phyloP scores from a whole-genome alignment of 2,797 vertebrate genomes.

The Acipenser oxyrinchus region DNA sequence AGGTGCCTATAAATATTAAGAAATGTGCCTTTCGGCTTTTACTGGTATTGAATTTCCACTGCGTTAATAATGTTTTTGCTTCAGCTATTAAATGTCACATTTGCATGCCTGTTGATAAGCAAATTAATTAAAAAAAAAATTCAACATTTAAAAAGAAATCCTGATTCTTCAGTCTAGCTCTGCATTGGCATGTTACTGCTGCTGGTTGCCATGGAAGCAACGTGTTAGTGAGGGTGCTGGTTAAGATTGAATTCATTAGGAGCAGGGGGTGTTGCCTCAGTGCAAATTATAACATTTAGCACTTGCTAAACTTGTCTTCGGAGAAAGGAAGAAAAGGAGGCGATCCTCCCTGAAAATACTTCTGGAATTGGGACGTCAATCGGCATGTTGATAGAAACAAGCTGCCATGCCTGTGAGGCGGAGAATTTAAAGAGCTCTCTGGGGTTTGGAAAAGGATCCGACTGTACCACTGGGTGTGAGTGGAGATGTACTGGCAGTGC shows the following conservation, averaged over 20 bases:
- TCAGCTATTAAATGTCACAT: conserved; percentile 63
- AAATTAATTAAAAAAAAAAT: conserved; percentile 34
- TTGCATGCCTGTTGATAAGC: conserved; percentile 61
- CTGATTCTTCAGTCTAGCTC: conserved; percentile 24
- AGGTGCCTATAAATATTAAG: conserved; percentile 30
- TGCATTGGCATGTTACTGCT: conserved; percentile 24
- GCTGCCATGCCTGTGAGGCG: conserved; percentile 26
- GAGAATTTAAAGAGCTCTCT: not conserved
- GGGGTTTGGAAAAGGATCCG: not conserved
- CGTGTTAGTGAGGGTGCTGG: not conserved
- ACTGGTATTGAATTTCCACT: conserved; percentile 50
- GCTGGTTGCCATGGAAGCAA: conserved; percentile 14
- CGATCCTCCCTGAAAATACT: conserved; percentile 30
- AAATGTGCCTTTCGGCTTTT: conserved; percentile 41
- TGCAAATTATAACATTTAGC: not conserved
- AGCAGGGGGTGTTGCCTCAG: not conserved
- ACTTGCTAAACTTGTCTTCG: not conserved
- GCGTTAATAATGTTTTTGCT: conserved; percentile 56
- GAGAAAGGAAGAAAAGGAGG: conserved; percentile 3
- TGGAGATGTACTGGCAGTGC: not conserved
- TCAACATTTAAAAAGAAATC: too few relatives aligned
- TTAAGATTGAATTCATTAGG: conserved; percentile 9
- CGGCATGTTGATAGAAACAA: conserved; percentile 41
- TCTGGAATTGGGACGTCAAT: conserved; percentile 37
- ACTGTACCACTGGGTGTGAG: conserved; percentile 15